phyloP scores from a whole-genome alignment of 2,113 vertebrate species.

The Neodontobutis hainanensis region DNA sequence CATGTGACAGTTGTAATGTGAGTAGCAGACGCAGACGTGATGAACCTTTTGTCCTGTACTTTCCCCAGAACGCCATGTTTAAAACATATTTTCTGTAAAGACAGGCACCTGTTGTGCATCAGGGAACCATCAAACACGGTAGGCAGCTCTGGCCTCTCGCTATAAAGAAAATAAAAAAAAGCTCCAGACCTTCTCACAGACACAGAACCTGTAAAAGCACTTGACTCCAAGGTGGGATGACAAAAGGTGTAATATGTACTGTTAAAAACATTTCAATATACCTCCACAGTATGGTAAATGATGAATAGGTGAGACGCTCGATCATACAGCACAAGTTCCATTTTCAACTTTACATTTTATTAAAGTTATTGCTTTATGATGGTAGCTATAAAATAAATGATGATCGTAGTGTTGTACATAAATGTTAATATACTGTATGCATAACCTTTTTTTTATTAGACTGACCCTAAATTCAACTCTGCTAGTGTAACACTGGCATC shows the following conservation, averaged over 20 bases:
- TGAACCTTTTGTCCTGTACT: slow-evolving; percentile 6
- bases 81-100: slow-evolving; percentile 42
- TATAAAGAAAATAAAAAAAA: slow-evolving; percentile 17
- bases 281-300: neutral
- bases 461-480: slow-evolving; percentile 26
- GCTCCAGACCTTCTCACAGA: slow-evolving; percentile 21
- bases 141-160: slow-evolving; percentile 23
- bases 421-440: neutral
- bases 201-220: slow-evolving; percentile 45
- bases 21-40: slow-evolving; percentile 25
- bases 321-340: neutral
- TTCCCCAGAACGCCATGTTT: slow-evolving; percentile 28
- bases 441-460: neutral
- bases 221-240: slow-evolving; percentile 31
- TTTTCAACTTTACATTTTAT: slow-evolving; percentile 27
- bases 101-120: slow-evolving; percentile 54
- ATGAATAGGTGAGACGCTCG: neutral
- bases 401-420: neutral
- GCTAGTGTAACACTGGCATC: slow-evolving; percentile 11
- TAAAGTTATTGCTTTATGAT: slow-evolving; percentile 22
- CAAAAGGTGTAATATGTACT: slow-evolving; percentile 31
- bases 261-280: slow-evolving; percentile 25
- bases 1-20: slow-evolving; percentile 13
- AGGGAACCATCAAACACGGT: slow-evolving; percentile 41
- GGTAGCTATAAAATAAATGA: slow-evolving; percentile 26